Evolutionary conservation across 92 coral and sea anemone genomes (phyloP), one percentile per base, ranked within the genome.

Genomic region (Zoanthus sansibaricus): DNA sequence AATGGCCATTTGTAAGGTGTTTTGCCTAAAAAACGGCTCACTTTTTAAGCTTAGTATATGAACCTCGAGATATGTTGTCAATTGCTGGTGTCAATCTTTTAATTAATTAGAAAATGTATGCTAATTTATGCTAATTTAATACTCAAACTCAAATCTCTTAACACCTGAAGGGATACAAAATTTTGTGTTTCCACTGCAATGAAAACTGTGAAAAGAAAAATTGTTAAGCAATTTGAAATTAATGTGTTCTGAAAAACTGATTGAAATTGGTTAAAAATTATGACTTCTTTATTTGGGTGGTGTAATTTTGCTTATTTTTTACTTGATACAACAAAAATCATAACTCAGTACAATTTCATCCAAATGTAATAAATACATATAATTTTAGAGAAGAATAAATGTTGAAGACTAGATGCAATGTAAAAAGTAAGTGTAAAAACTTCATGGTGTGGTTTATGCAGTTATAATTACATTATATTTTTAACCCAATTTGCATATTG

Each of bases 21-120:
- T 61, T 61, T 61, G 68, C 68, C 7, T 61, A 61, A 61, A 61
- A 15, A 3, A 13, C 16, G 69, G 69, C 69, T 62, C 72, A 55
- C 25, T 84, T 84, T 84, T 84, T 20, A 84, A 84, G 88, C 82
- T 84, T 14, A 84, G 30, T 25, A 25, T 25, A 48, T 84, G 88
- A 78, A 84, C 88, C 12, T 70, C 68, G 72, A 71, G 48, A 37
- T 30, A 62, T 62, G 69, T 62, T 25, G 21, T 13, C 21, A 62
- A 62, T 62, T 13, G 21, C 69, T 20, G 69, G 12, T 62, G 69
- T 62, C 69, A 62, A 62, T 14, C 0, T 62, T 37, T 62, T 62
- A 62, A 18, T 67, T 67, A 18, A 21, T 67, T 67, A 67, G 72
- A 21, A 3, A 67, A 18, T 67, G 31, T 18, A 18, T 67, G 44